phyloP scores from a whole-genome alignment of 1,140 invertebrate species.

The Ephestia elutella region DNA sequence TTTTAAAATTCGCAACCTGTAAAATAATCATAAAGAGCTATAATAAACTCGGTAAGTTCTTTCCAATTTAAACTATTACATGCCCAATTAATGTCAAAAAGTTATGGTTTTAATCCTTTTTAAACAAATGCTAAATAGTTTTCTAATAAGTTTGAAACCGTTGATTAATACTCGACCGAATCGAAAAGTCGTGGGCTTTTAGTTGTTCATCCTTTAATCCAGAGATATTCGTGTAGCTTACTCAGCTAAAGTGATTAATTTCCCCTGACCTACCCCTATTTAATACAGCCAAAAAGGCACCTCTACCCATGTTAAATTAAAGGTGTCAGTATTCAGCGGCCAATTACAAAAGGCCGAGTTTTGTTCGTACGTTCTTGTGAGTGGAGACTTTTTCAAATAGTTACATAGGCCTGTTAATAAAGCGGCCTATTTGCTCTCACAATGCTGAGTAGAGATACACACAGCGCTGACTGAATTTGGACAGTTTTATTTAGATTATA shows the following conservation, averaged over 20 bases:
- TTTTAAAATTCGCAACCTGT: background rate
- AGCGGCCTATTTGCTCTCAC: background rate
- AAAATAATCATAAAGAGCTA: background rate
- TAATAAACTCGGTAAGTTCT: no score
- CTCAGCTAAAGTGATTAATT: slow-evolving; percentile 3
- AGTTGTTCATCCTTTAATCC: background rate
- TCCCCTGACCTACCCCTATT: background rate
- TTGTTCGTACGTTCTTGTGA: background rate
- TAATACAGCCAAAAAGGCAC: background rate
- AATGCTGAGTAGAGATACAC: background rate
- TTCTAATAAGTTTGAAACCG: background rate
- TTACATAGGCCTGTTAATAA: slow-evolving; percentile 1
- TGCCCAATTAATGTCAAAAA: background rate
- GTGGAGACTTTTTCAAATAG: background rate
- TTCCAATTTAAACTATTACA: background rate
- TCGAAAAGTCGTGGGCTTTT: background rate
- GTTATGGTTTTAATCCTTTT: background rate
- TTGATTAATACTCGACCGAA: background rate
- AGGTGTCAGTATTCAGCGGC: background rate
- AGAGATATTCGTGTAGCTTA: background rate
- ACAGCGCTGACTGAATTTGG: background rate
- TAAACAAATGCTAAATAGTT: background rate
- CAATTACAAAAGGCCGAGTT: background rate
- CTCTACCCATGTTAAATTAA: background rate
- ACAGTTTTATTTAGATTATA: no score